Evolutionary conservation across 2,888 invertebrate species (phyloP).

Genomic region (Plebejus melissa): DNA sequence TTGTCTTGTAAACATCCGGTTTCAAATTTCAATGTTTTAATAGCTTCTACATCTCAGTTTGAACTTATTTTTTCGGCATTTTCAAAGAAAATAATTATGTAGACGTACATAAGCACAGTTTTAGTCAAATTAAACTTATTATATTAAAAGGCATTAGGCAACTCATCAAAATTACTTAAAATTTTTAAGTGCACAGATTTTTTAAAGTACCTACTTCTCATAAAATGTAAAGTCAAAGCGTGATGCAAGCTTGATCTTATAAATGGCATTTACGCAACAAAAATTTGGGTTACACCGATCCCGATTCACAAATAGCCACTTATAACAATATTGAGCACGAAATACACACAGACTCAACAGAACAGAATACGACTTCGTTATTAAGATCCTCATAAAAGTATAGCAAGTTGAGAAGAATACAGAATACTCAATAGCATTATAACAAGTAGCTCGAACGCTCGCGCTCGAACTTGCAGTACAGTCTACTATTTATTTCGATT

Average conservation of each 20-base stretch:
- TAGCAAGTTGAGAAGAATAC: too few relatives aligned
- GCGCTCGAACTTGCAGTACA: too few relatives aligned
- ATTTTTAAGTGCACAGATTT: not conserved
- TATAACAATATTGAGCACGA: not conserved
- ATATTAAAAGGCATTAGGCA: too few relatives aligned
- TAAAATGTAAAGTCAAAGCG: not conserved
- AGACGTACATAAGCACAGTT: too few relatives aligned
- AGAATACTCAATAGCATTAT: too few relatives aligned
- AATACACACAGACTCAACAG: not conserved
- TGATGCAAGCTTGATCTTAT: constrained; percentile 11
- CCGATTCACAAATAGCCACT: constrained; percentile 26
- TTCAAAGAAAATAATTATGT: too few relatives aligned
- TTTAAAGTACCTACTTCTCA: not conserved
- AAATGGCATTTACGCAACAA: constrained; percentile 26
- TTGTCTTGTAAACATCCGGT: not conserved
- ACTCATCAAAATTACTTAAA: not conserved
- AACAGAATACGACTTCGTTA: too few relatives aligned
- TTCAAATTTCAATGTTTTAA: not conserved
- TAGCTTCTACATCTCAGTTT: not conserved
- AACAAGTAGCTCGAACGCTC: too few relatives aligned
- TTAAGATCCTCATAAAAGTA: too few relatives aligned
- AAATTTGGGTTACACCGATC: constrained; percentile 30
- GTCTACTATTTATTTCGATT: too few relatives aligned
- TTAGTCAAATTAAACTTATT: too few relatives aligned
- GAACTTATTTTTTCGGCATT: not conserved